Evolutionary conservation across 1,140 invertebrate genomes (phyloP), one percentile per base, ranked within the genome.

Genomic region (Hetaerina americana): DNA sequence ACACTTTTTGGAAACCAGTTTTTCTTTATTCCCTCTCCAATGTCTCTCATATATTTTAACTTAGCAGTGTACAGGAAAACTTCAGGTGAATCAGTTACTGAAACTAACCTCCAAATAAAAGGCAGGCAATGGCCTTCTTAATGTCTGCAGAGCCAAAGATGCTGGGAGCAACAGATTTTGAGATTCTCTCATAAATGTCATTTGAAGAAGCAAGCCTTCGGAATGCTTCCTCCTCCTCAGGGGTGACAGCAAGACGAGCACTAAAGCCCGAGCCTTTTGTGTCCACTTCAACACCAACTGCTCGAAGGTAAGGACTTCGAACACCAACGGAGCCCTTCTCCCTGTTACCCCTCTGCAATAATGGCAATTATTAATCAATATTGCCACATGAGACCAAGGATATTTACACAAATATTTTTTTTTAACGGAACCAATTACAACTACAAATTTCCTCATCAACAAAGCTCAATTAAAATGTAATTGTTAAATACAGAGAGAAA

Each of bases 111-210:
- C 96, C 96, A 85, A 99, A 99, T 26, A 99, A 81, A 66, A 99
- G 83, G 79, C 94, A 97, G 26, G 96, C 93, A 31, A 99, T 95
- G 1, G 97, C 93, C 83, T 97, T 99, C 78, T 99, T 99, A 72
- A 99, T 97, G 81, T 99, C 97, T 8, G 86, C 77, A 67, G 90
- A 92, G 0, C 98, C 98, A 82, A 90, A 99, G 75, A 99, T 99
- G 77, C 97, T 98, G 0, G 98, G 97, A 12, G 98, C 97, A 77
- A 99, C 92, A 70, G 94, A 97, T 74, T 87, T 90, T 0, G 93
- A 87, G 70, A 99, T 88, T 71, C 90, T 89, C 6, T 99, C 94
- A 78, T 97, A 97, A 49, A 98, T 85, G 81, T 98, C 90, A 0
- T 91, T 85, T 31, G 89, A 88, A 5, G 90, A 87, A 6, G 96